Conservation (phyloP, 2,888 invertebrate species). For the Acholoe squamosa region DNA sequence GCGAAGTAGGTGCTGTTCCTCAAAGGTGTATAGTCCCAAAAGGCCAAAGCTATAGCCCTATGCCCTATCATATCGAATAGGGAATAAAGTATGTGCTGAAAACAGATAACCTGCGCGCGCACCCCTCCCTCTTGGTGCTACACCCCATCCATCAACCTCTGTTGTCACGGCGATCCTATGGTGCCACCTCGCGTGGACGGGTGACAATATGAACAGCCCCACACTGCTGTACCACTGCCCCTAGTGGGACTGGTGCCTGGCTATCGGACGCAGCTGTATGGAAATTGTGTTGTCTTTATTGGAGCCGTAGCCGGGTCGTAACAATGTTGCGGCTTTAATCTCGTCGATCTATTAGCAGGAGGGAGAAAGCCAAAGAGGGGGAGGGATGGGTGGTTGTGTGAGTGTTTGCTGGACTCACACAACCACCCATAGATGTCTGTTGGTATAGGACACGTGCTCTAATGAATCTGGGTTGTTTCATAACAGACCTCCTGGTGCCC, state of each 20-base stretch:
- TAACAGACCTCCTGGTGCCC: too few species aligned
- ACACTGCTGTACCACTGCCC: too few species aligned
- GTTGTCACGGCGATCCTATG: background rate
- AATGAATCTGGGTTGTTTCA: conserved; percentile 40
- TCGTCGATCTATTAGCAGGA: background rate
- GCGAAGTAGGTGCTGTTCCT: too few species aligned
- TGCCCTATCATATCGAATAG: conserved; percentile 10
- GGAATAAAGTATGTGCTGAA: conserved; percentile 20
- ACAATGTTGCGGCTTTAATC: conserved; percentile 19
- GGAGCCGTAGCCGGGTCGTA: background rate
- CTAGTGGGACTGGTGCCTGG: too few species aligned
- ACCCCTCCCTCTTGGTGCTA: background rate
- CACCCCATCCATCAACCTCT: background rate
- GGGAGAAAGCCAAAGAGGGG: background rate
- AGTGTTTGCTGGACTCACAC: conserved; percentile 1
- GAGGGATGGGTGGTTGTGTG: background rate
- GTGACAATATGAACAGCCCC: background rate
- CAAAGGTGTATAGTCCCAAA: background rate
- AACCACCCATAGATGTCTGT: background rate
- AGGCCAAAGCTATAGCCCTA: background rate
- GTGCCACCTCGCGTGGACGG: conserved; percentile 36
- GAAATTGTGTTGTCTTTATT: background rate
- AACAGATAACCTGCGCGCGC: conserved; percentile 44
- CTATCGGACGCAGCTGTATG: background rate
- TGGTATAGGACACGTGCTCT: conserved; percentile 1